These are phyloP conservation scores for Periophthalmus modestus DNA, from an alignment of 2,113 vertebrate genomes.

Conservation along the genomic window DNA sequence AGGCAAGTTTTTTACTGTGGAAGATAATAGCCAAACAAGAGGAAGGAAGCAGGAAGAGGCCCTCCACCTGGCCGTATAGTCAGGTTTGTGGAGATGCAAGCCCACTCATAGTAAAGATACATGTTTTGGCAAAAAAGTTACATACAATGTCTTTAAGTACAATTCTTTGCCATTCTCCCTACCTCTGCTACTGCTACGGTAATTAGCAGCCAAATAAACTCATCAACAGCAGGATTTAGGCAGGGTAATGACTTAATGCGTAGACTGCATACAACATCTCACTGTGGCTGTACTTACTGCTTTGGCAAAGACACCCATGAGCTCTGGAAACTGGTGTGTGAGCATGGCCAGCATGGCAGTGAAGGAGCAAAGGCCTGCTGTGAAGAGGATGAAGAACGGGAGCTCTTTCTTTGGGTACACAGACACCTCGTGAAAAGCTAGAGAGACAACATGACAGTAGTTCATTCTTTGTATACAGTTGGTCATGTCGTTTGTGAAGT, in stretches of 20 bases:
- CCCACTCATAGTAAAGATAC: too few relatives aligned
- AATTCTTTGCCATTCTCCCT: not conserved
- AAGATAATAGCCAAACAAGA: too few relatives aligned
- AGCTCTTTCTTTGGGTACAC: constrained; percentile 99
- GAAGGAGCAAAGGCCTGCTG: constrained; percentile 96
- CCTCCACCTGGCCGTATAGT: too few relatives aligned
- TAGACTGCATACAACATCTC: not conserved
- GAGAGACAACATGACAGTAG: not conserved
- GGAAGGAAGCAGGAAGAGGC: too few relatives aligned
- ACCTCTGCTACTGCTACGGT: not conserved
- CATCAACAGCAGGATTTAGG: not conserved
- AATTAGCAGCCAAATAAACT: not conserved
- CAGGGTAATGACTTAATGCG: not conserved
- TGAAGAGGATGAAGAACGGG: constrained; percentile 99
- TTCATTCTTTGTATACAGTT: not conserved
- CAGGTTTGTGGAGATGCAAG: too few relatives aligned
- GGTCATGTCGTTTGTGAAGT: not conserved
- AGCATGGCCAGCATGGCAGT: constrained; percentile 98
- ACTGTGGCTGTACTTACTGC: constrained; percentile 69
- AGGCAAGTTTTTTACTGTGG: too few relatives aligned
- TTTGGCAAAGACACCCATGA: constrained; percentile 97
- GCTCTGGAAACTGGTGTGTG: constrained; percentile 97
- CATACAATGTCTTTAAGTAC: too few relatives aligned
- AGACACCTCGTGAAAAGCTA: constrained; percentile 97
- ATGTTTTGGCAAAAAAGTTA: too few relatives aligned